A percentile compares a stretch with the other conserved stretches of the same genome.
phyloP scores from a whole-genome alignment of 2,888 invertebrate species.

The Cantharis flavilabris region DNA sequence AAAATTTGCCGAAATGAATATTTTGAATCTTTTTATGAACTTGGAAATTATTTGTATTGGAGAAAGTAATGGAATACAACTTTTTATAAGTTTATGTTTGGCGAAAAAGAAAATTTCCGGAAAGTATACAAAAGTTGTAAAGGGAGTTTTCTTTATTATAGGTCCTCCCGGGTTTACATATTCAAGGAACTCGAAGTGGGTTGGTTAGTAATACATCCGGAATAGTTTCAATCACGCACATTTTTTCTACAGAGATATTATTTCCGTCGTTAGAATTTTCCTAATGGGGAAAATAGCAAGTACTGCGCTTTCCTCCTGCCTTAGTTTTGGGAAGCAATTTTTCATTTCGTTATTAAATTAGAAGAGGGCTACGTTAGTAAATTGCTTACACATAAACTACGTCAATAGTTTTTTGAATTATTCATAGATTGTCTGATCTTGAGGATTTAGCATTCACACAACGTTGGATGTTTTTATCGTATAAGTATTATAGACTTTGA shows the following conservation, averaged over 20 bases:
- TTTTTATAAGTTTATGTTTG: neutral
- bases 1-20: neutral
- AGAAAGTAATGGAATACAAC: neutral
- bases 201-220: neutral
- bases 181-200: neutral
- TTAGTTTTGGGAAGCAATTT: neutral
- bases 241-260: neutral
- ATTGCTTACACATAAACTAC: neutral
- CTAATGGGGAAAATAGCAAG: neutral
- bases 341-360: neutral
- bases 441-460: neutral
- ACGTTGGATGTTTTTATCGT: constrained; percentile 1
- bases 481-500: neutral
- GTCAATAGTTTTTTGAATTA: constrained; percentile 4
- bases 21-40: neutral
- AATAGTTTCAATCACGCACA: neutral
- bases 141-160: neutral
- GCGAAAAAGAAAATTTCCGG: neutral
- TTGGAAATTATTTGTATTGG: neutral
- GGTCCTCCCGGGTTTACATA: neutral
- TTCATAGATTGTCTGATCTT: constrained; percentile 1
- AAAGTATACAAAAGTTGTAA: neutral
- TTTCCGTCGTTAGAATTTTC: neutral
- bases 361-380: neutral
- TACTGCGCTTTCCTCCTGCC: neutral